Base-by-base conservation (phyloP, 2,888 invertebrate genomes). In the Cephus nigrinus region DNA sequence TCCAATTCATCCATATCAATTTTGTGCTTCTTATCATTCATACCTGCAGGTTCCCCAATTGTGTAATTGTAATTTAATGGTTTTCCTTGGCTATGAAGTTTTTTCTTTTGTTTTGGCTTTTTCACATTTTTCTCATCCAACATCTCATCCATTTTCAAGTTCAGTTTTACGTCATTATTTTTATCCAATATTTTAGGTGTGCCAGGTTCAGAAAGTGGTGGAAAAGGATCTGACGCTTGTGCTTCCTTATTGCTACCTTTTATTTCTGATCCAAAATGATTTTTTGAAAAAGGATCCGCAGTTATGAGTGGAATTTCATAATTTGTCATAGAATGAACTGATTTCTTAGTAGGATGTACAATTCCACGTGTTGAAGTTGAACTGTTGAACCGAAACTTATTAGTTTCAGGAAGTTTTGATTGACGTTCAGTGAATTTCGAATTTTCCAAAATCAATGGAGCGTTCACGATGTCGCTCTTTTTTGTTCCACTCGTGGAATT, bases 121-220 rank as follows among this genome's bases (percentile, higher is more conserved):
- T 71, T 71, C 71, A 30, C 9, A 34, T 71, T 71, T 23, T 74
- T 74, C n/a, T 35, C n/a, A 35, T 77, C 77, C 36, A 77, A 77
- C 23, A 35, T 33, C 31, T 77, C 77, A 32, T 77, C 69, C 73
- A 77, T 68, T 35, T 77, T 77, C 30, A 74, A 30, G 3, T 77
- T 77, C 9, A 74, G 32, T 33, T 74, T 31, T 40, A 35, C 34
- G 15, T 33, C 35, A 68, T 77, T 74, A 23, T 68, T 71, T 69
- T 74, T 77, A 35, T 74, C 77, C 30, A 77, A 68, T 68, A 3
- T 23, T 30, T 71, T 12, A 32, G 71, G 71, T 9, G 71, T 30
- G 23, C 12, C 71, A 31, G 30, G 12, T 71, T 71, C 12, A 32
- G 30, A 0, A 32, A 71, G 31, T 71, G 30, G 30, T 71, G 30